Percentiles rank a stretch among this genome's conserved stretches.
Conservation (phyloP, 2,888 invertebrate species). For the Protonemura montana region DNA sequence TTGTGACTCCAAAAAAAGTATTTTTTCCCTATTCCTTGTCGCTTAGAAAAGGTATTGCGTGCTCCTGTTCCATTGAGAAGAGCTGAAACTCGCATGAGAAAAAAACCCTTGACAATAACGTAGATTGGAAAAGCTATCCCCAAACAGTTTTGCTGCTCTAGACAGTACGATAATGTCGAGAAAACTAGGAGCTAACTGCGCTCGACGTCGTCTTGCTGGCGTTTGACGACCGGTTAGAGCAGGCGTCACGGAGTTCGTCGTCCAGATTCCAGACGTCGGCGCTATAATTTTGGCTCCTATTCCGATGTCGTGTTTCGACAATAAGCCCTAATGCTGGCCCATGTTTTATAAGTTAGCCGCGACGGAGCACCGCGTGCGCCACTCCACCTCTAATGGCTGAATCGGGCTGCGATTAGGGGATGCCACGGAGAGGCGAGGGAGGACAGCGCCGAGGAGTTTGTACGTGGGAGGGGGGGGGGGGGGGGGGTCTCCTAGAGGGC, state of each 20-base stretch:
- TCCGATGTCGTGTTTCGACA: conserved; percentile 12
- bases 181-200: background rate
- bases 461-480: background rate
- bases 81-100: background rate
- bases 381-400: conserved; percentile 7
- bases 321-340: background rate
- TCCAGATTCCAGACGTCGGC: background rate
- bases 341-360: background rate
- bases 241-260: background rate
- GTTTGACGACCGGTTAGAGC: too few relatives aligned
- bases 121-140: background rate
- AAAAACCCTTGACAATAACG: conserved; percentile 7
- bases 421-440: background rate
- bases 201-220: too few relatives aligned
- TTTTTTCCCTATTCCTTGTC: background rate
- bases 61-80: background rate
- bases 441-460: too few relatives aligned
- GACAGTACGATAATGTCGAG: background rate
- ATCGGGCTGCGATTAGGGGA: background rate
- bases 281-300: background rate
- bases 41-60: background rate
- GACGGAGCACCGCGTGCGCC: background rate
- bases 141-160: background rate
- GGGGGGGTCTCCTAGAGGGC: background rate
- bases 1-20: background rate